Conservation (phyloP, 2,113 vertebrate genomes). For the Microcebus murinus region DNA sequence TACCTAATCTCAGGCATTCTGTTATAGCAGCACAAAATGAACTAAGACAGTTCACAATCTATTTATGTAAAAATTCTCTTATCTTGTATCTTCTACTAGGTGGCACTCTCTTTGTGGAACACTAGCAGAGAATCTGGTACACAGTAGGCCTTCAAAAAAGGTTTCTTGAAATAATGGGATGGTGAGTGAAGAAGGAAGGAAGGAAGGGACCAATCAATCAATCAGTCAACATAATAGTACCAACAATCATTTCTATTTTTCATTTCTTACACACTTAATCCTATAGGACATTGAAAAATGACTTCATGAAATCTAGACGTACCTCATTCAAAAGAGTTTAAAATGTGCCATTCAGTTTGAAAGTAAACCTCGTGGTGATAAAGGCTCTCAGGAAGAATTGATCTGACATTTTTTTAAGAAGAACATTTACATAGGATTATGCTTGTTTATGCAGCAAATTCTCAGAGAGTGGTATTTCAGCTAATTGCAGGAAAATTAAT, state of each 20-base stretch:
- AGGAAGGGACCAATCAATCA: neutral
- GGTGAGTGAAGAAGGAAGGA: neutral
- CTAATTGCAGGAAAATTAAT: conserved; percentile 58
- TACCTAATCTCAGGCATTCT: neutral
- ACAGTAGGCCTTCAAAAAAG: neutral
- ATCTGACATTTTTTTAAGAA: neutral
- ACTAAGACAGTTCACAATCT: neutral
- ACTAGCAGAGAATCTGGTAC: neutral
- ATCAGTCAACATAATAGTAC: neutral
- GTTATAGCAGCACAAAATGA: fast-evolving
- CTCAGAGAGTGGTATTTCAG: neutral
- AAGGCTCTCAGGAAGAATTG: neutral
- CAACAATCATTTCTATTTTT: neutral
- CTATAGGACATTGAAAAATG: neutral
- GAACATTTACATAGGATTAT: neutral
- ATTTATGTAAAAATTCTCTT: neutral
- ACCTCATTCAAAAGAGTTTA: neutral
- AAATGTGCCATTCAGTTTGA: neutral
- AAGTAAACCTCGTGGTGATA: neutral
- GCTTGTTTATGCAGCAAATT: conserved; percentile 46
- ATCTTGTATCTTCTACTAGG: neutral
- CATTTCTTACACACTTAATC: neutral
- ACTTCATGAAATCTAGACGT: neutral
- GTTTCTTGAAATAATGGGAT: neutral
- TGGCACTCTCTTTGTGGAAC: neutral